Evolutionary conservation across 2,888 invertebrate genomes (phyloP), one percentile per base, ranked within the genome.

Genomic region (Lasioglossum vierecki): DNA sequence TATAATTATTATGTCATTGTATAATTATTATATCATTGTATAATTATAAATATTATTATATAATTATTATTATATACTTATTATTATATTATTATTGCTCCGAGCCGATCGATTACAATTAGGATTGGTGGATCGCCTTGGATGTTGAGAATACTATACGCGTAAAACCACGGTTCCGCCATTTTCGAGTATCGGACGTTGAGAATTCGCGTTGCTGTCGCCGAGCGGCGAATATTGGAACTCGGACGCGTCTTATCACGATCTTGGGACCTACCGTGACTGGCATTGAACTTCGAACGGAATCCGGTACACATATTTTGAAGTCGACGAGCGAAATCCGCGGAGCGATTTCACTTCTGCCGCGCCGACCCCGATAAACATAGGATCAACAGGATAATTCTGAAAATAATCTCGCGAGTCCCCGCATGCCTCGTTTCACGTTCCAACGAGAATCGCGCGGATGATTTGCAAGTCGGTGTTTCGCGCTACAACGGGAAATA

Each of bases 251-350:
- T 35, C 35, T 35, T 66, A 66, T 35, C 66, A 26, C 5, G 2
- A 30, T 66, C 15, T 30, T 18, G 2, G 18, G 6, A 35, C 9
- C 11, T 6, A 44, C 46, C 4, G 18, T 18, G 8, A n/a, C 26
- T 30, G 72, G n/a, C 72, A 72, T 44, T 30, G 72, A 72, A 72
- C 72, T 75, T 75, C 6, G 41, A 53, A 39, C 22, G 49, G 60
- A 44, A 26, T 44, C n/a, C 26, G 30, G n/a, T 22, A 53, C 22
- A 3, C 53, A 6, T 57, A 60, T 63, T 60, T 60, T 57, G 26
- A 57, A 60, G 46, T 60, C 13, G 26, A 0, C 26, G 26, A 60
- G n/a, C 26, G 60, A 60, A 60, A 60, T 26, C 60, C 26, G 5
- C 26, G 26, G 26, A 5, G 9, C 53, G 53, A 53, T 53, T 53